Evolutionary conservation across 2,113 vertebrate genomes (phyloP).

Genomic region (Coregonus clupeaformis): DNA sequence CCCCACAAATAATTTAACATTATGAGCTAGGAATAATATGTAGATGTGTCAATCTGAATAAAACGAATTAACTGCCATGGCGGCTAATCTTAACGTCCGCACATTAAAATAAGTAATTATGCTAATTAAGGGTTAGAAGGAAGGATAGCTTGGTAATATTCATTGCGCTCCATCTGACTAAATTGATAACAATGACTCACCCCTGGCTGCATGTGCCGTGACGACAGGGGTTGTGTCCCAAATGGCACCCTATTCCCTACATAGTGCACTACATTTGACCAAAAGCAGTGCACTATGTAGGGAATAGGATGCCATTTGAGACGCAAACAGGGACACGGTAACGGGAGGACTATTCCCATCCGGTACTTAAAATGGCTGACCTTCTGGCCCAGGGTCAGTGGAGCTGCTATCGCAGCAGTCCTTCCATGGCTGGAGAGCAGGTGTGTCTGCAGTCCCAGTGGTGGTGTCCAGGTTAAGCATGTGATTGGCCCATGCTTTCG

Average conservation of each 20-base stretch:
- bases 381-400: constrained; percentile 69
- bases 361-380: constrained; percentile 28
- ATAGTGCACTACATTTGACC: no score
- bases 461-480: constrained; percentile 86
- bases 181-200: constrained; percentile 58
- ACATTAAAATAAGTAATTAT: constrained; percentile 46
- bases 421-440: constrained; percentile 85
- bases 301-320: background rate
- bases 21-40: constrained; percentile 2
- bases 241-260: background rate
- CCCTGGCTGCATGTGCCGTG: background rate
- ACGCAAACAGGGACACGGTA: background rate
- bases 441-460: constrained; percentile 66
- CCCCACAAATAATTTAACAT: constrained; percentile 15
- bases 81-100: background rate
- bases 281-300: no score
- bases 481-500: constrained; percentile 97
- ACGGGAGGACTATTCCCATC: background rate
- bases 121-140: constrained; percentile 11
- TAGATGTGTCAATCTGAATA: constrained; percentile 21
- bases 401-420: constrained; percentile 74
- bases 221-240: background rate
- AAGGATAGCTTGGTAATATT: constrained; percentile 39
- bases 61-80: constrained; percentile 36
- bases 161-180: constrained; percentile 28